phyloP scores from a whole-genome alignment of 2,113 vertebrate genomes.

The Oenanthe melanoleuca region DNA sequence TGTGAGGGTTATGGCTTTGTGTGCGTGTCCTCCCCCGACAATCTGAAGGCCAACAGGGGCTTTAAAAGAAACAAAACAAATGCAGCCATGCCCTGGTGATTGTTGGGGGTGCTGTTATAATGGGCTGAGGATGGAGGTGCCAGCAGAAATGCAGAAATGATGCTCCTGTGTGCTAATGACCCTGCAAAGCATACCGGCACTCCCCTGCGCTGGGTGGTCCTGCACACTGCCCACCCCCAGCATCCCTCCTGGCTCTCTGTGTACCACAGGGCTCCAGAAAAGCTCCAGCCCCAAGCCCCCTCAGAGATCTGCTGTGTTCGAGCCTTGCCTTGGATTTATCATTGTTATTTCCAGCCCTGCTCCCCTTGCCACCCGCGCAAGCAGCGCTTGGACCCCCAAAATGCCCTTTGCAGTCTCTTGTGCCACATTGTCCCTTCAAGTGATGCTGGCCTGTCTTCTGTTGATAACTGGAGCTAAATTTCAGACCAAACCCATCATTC shows the following conservation, averaged over 20 bases:
- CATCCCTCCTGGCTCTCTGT: neutral
- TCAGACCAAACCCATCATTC: neutral
- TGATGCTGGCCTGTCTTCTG: rapidly evolving
- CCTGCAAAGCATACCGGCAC: rapidly evolving
- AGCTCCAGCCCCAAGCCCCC: neutral
- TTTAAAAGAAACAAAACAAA: neutral
- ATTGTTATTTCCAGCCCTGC: neutral
- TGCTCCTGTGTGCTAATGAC: neutral
- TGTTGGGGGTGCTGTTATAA: neutral
- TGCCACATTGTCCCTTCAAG: rapidly evolving
- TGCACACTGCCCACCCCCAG: neutral
- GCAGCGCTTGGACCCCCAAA: neutral
- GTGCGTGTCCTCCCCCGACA: neutral
- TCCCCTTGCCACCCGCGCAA: rapidly evolving
- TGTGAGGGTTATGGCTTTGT: constrained; percentile 30
- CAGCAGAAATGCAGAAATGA: rapidly evolving
- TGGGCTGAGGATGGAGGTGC: neutral
- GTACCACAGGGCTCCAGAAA: neutral
- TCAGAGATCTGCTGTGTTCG: rapidly evolving
- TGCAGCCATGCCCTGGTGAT: rapidly evolving
- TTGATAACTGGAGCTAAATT: neutral
- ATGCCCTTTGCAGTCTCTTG: neutral
- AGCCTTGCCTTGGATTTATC: neutral
- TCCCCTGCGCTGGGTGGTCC: neutral
- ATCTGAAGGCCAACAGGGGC: neutral